Conservation (phyloP, 2,888 invertebrate genomes). For the Nemotelus pantherinus region DNA sequence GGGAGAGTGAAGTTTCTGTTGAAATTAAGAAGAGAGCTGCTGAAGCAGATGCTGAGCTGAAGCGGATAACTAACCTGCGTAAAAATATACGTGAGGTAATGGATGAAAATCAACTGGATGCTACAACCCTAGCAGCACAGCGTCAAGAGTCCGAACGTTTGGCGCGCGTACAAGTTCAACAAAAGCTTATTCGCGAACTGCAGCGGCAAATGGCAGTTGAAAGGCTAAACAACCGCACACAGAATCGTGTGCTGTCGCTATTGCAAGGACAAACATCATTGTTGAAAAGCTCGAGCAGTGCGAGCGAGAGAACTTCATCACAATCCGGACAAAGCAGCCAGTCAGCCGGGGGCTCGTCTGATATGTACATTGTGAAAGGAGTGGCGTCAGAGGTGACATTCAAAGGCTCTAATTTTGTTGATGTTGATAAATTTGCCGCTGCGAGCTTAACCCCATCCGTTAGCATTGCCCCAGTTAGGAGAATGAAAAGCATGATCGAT, state of each 20-base stretch:
- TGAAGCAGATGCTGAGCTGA: constrained; percentile 48
- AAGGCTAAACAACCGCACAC: constrained; percentile 74
- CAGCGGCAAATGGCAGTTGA: constrained; percentile 82
- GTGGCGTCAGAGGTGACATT: constrained; percentile 46
- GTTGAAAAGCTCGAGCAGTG: constrained; percentile 61
- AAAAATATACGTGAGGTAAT: constrained; percentile 92
- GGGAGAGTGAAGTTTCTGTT: constrained; percentile 61
- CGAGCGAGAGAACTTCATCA: constrained; percentile 51
- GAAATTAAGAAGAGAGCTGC: constrained; percentile 62
- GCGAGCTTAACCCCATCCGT: constrained; percentile 65
- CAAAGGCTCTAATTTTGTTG: constrained; percentile 43
- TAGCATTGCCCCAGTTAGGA: constrained; percentile 65
- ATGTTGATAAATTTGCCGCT: constrained; percentile 60
- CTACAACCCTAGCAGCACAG: constrained; percentile 91
- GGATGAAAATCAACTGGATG: constrained; percentile 92
- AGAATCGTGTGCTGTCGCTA: constrained; percentile 76
- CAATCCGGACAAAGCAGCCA: constrained; percentile 10
- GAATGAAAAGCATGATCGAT: constrained; percentile 38
- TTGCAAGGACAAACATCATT: constrained; percentile 75
- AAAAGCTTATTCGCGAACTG: constrained; percentile 82
- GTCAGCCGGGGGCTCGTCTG: constrained; percentile 39
- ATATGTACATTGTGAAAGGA: constrained; percentile 47
- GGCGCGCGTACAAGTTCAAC: constrained; percentile 85
- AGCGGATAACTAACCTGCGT: constrained; percentile 70
- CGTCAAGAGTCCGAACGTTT: constrained; percentile 90